phyloP scores from a whole-genome alignment of 2,888 invertebrate species.

The Anodontia alba region DNA sequence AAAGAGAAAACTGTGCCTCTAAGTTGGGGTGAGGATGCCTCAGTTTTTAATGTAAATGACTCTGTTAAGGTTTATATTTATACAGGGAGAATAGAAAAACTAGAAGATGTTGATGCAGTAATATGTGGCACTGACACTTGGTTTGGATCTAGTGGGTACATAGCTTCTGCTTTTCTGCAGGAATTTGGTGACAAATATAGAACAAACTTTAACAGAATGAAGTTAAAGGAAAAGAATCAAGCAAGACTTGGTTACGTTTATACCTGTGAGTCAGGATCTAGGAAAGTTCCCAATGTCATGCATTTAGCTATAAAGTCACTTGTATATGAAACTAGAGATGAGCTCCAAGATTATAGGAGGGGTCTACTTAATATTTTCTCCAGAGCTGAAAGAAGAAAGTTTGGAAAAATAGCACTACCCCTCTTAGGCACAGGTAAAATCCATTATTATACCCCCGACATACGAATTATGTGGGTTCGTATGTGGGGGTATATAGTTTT shows the following conservation, averaged over 20 bases:
- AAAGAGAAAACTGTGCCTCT: conserved; percentile 6
- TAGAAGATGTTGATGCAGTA: conserved; percentile 44
- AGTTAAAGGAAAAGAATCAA: not conserved
- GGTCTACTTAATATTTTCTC: conserved; percentile 21
- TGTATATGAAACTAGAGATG: not conserved
- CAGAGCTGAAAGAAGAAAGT: conserved; percentile 17
- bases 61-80: conserved; percentile 40
- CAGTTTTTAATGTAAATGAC: conserved; percentile 26
- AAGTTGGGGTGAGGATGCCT: conserved; percentile 31
- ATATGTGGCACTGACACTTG: conserved; percentile 40
- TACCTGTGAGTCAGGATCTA: conserved; percentile 24
- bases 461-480: too few species aligned
- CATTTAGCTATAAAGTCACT: conserved; percentile 32
- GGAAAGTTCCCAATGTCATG: conserved; percentile 28
- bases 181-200: conserved; percentile 33
- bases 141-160: conserved; percentile 29
- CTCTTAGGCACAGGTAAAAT: conserved; percentile 48
- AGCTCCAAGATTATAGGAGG: conserved; percentile 23
- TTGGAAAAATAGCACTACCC: conserved; percentile 39
- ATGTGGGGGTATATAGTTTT: not conserved
- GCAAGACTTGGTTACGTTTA: conserved; percentile 19
- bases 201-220: conserved; percentile 11
- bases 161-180: conserved; percentile 34
- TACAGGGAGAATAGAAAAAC: conserved; percentile 39
- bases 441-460: too few species aligned